phyloP scores from a whole-genome alignment of 2,888 invertebrate genomes.

The Tuberolachnus salignus region DNA sequence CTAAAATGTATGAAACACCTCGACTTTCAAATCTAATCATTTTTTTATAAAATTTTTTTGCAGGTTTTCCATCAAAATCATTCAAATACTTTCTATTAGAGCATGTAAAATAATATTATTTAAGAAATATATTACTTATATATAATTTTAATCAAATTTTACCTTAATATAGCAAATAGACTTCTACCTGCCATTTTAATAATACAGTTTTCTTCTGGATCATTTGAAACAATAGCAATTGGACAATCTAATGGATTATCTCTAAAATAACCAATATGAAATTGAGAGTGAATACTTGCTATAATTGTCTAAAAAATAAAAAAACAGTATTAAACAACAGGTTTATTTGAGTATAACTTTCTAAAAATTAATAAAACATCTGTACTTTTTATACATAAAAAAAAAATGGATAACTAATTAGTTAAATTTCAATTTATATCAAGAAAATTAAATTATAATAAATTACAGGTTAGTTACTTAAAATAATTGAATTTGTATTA shows the following conservation, averaged over 20 bases:
- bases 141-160: slow-evolving; percentile 59
- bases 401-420: too few species aligned
- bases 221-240: slow-evolving; percentile 78
- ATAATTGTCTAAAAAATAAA: slow-evolving; percentile 70
- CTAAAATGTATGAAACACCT: slow-evolving; percentile 66
- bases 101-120: background rate
- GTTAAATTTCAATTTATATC: too few species aligned
- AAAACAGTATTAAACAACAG: too few species aligned
- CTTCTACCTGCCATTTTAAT: slow-evolving; percentile 78
- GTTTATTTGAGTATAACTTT: too few species aligned
- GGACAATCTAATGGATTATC: slow-evolving; percentile 79
- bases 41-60: background rate
- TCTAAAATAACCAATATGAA: slow-evolving; percentile 89
- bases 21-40: slow-evolving; percentile 16
- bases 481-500: too few species aligned
- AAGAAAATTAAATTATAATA: too few species aligned
- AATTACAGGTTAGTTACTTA: too few species aligned
- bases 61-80: background rate
- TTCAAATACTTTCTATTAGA: slow-evolving; percentile 23
- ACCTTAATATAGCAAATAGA: slow-evolving; percentile 80
- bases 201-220: slow-evolving; percentile 71
- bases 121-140: background rate
- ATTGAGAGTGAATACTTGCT: slow-evolving; percentile 72
- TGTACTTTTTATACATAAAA: too few species aligned
- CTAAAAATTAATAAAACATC: too few species aligned